Percentiles rank a stretch among this genome's conserved stretches.
Conservation (phyloP, 2,113 vertebrate species). For the Hiodon tergisus region DNA sequence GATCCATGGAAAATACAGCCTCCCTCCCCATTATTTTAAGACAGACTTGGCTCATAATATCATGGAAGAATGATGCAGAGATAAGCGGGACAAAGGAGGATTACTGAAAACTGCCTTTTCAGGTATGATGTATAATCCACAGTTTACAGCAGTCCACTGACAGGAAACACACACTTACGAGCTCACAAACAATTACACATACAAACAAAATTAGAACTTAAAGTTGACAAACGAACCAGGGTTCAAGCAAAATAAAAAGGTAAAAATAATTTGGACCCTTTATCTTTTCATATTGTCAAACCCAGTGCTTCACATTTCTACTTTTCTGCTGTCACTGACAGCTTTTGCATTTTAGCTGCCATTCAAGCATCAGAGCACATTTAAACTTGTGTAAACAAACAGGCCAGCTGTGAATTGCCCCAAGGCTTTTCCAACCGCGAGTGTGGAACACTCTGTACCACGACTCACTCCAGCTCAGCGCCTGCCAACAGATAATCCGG, state of each 20-base stretch:
- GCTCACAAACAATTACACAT: background rate
- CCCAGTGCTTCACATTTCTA: background rate
- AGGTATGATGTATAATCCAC: background rate
- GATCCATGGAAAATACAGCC: background rate
- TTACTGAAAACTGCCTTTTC: background rate
- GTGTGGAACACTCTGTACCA: slow-evolving; percentile 22
- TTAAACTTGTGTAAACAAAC: slow-evolving; percentile 34
- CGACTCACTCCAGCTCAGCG: background rate
- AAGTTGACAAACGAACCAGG: no score
- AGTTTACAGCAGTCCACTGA: background rate
- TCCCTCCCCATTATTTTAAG: slow-evolving; percentile 1
- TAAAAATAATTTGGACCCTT: background rate
- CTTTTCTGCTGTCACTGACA: slow-evolving; percentile 1
- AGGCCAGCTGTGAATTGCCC: slow-evolving; percentile 21
- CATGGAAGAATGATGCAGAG: background rate
- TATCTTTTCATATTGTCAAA: background rate
- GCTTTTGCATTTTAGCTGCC: slow-evolving; percentile 19
- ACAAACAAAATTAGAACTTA: background rate
- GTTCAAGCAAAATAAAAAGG: no score
- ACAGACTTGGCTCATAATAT: background rate
- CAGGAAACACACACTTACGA: background rate
- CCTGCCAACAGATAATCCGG: slow-evolving; percentile 10
- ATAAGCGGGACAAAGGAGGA: background rate
- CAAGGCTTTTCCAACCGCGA: background rate
- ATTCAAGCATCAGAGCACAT: slow-evolving; percentile 33